Evolutionary conservation across 2,888 invertebrate species (phyloP).

Genomic region (Hedychridium roseum): DNA sequence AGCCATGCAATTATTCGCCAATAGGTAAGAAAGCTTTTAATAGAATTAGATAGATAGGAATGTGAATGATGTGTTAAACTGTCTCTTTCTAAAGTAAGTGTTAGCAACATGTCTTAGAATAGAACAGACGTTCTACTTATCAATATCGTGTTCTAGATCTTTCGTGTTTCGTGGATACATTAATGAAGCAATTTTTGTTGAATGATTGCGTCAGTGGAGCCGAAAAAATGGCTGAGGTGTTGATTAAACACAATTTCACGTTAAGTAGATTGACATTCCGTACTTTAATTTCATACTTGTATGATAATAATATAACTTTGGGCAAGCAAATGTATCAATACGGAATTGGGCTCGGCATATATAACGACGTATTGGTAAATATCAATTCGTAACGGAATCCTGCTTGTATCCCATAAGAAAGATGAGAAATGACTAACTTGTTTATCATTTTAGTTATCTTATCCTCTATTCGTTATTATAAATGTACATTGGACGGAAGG

Average conservation of each 20-base stretch:
- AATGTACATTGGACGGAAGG: slow-evolving; percentile 44
- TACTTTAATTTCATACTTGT: slow-evolving; percentile 33
- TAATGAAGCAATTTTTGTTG: slow-evolving; percentile 29
- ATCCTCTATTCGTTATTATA: no score
- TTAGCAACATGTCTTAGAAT: no score
- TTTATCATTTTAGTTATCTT: no score
- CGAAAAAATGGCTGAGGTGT: slow-evolving; percentile 27
- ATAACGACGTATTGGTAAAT: slow-evolving; percentile 39
- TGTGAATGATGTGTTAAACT: no score
- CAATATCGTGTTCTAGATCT: slow-evolving; percentile 49
- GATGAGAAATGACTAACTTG: no score
- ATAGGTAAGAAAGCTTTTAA: slow-evolving; percentile 41
- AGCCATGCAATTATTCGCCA: slow-evolving; percentile 39
- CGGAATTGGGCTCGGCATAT: slow-evolving; percentile 41
- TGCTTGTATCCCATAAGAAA: no score
- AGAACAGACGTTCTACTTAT: no score
- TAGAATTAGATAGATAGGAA: no score
- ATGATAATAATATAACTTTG: slow-evolving; percentile 35
- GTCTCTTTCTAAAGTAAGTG: no score
- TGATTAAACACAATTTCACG: slow-evolving; percentile 34
- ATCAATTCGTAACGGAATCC: neutral
- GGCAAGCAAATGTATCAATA: slow-evolving; percentile 42
- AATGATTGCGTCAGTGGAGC: slow-evolving; percentile 23
- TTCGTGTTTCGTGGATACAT: slow-evolving; percentile 30
- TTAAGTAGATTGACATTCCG: slow-evolving; percentile 31